Percentiles rank a stretch among this genome's conserved stretches.
phyloP scores from a whole-genome alignment of 1,140 invertebrate genomes.

The Heliconius eleuchia region DNA sequence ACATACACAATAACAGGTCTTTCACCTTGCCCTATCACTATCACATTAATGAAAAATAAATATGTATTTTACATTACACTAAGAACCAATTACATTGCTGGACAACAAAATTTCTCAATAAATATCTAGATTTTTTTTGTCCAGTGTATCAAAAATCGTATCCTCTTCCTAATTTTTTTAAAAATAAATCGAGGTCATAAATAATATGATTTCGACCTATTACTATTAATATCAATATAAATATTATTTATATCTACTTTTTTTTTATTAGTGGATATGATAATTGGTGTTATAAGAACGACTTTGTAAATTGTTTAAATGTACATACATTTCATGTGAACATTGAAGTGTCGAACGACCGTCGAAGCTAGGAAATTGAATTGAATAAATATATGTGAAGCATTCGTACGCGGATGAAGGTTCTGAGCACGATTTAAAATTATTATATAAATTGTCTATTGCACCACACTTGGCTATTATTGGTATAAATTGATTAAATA shows the following conservation, averaged over 20 bases:
- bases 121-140: constrained; percentile 41
- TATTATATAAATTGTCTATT: background rate
- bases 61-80: constrained; percentile 32
- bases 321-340: constrained; percentile 25
- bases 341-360: background rate
- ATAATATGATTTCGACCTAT: constrained; percentile 46
- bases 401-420: background rate
- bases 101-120: constrained; percentile 48
- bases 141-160: constrained; percentile 61
- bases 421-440: background rate
- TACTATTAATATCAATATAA: constrained; percentile 44
- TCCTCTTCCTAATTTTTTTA: constrained; percentile 53
- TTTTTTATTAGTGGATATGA: constrained; percentile 42
- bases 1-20: background rate
- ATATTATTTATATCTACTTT: constrained; percentile 35
- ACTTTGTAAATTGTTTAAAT: constrained; percentile 25
- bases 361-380: background rate
- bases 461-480: background rate
- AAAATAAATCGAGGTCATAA: constrained; percentile 48
- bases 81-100: constrained; percentile 45
- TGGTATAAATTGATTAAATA: background rate
- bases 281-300: constrained; percentile 51
- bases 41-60: constrained; percentile 30
- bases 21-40: constrained; percentile 25
- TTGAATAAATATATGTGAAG: background rate